Evolutionary conservation across 2,888 invertebrate genomes (phyloP).

Genomic region (Scrobipalpa costella): DNA sequence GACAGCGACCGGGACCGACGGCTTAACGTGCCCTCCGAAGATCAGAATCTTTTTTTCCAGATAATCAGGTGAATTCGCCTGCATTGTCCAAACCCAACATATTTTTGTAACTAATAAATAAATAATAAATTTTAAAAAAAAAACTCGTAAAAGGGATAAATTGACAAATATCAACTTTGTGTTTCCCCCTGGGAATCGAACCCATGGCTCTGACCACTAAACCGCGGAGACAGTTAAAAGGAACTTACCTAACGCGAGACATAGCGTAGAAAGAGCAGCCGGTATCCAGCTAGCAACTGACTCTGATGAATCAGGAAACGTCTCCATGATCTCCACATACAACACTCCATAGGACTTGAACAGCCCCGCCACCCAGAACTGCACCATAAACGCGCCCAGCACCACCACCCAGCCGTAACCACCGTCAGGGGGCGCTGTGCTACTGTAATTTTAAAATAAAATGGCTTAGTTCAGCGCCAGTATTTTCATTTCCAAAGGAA

Average conservation of each 20-base stretch:
- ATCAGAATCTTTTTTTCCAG: too few species aligned
- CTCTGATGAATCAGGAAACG: constrained; percentile 87
- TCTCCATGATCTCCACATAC: constrained; percentile 90
- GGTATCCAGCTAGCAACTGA: constrained; percentile 91
- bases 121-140: too few species aligned
- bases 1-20: too few species aligned
- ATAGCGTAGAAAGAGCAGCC: constrained; percentile 87
- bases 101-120: too few species aligned
- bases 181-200: too few species aligned
- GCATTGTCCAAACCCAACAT: too few species aligned
- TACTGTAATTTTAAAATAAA: constrained; percentile 36
- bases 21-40: too few species aligned
- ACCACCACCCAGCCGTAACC: constrained; percentile 90
- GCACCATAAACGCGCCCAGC: constrained; percentile 89
- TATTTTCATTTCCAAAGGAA: background rate
- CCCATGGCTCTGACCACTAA: too few species aligned
- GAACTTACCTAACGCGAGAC: constrained; percentile 86
- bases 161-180: too few species aligned
- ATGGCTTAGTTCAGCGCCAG: background rate
- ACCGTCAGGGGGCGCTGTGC: constrained; percentile 82
- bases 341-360: constrained; percentile 91
- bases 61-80: too few species aligned
- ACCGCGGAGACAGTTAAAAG: too few species aligned
- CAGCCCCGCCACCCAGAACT: constrained; percentile 90
- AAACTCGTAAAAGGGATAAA: too few species aligned